Conservation (phyloP, 1,140 invertebrate species). For the Stegodyphus dumicola region DNA sequence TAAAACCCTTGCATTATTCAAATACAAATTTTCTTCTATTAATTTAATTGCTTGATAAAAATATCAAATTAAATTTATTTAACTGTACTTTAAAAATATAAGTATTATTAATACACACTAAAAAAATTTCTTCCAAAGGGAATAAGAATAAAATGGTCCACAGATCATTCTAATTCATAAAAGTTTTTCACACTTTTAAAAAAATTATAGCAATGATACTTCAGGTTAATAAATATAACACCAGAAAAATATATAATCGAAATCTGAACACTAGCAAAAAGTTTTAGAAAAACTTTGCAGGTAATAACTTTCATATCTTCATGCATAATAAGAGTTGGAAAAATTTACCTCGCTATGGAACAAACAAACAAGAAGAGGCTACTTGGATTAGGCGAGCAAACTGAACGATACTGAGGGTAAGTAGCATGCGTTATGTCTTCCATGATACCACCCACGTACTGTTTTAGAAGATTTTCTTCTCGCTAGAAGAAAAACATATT, state of each 20-base stretch:
- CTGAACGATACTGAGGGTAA: conserved; percentile 72
- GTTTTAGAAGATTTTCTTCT: conserved; percentile 69
- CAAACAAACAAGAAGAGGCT: conserved; percentile 88
- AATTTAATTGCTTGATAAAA: too few relatives aligned
- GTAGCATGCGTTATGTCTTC: conserved; percentile 90
- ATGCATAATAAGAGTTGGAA: too few relatives aligned
- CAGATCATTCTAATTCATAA: neutral
- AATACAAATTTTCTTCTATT: too few relatives aligned
- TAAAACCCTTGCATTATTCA: too few relatives aligned
- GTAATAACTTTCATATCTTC: too few relatives aligned
- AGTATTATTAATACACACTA: neutral
- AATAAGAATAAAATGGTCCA: neutral
- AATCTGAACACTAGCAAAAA: too few relatives aligned
- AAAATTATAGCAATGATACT: neutral
- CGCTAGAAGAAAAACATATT: conserved; percentile 21
- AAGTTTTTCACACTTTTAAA: neutral
- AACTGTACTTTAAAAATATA: neutral
- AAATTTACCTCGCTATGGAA: conserved; percentile 78
- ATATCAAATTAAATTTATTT: neutral
- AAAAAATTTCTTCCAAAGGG: neutral
- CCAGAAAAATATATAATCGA: too few relatives aligned
- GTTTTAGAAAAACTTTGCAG: too few relatives aligned
- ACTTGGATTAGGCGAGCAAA: conserved; percentile 68
- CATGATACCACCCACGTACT: conserved; percentile 79
- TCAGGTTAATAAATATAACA: too few relatives aligned